Evolutionary conservation across 2,888 invertebrate species (phyloP).

Genomic region (Tetropium fuscum): DNA sequence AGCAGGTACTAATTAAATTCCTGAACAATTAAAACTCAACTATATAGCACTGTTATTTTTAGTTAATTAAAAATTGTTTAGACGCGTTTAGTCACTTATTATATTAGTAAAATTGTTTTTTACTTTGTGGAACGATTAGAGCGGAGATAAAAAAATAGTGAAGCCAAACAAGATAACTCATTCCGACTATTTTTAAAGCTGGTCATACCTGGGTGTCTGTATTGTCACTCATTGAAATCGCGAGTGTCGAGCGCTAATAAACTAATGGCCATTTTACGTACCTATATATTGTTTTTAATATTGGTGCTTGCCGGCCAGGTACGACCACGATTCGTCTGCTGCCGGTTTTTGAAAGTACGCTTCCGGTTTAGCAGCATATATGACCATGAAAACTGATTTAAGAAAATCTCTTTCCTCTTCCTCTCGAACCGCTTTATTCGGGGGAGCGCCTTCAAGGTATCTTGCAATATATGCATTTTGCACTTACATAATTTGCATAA

Average conservation of each 20-base stretch:
- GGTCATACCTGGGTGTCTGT: neutral
- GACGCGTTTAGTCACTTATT: too few relatives aligned
- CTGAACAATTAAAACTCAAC: too few relatives aligned
- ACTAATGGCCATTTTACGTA: conserved; percentile 18
- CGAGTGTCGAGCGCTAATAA: conserved; percentile 12
- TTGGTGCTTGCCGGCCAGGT: neutral
- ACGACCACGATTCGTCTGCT: conserved; percentile 7
- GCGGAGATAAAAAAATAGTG: too few relatives aligned
- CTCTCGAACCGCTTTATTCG: conserved; percentile 1
- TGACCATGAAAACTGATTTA: conserved; percentile 1
- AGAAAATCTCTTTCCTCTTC: conserved; percentile 13
- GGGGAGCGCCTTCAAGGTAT: conserved; percentile 4
- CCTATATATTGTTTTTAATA: conserved; percentile 15
- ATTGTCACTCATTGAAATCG: conserved; percentile 17
- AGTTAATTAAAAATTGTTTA: too few relatives aligned
- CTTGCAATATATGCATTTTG: neutral
- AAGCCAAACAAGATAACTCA: too few relatives aligned
- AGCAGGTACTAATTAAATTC: too few relatives aligned
- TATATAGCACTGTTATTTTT: too few relatives aligned
- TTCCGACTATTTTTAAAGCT: too few relatives aligned
- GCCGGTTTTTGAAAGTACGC: conserved; percentile 17
- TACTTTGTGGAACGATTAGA: too few relatives aligned
- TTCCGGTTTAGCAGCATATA: conserved; percentile 1
- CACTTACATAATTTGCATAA: neutral
- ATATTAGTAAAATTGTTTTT: too few relatives aligned